Evolutionary conservation across 2,888 invertebrate genomes (phyloP), one percentile per base, ranked within the genome.

Genomic region (Galeruca laticollis): DNA sequence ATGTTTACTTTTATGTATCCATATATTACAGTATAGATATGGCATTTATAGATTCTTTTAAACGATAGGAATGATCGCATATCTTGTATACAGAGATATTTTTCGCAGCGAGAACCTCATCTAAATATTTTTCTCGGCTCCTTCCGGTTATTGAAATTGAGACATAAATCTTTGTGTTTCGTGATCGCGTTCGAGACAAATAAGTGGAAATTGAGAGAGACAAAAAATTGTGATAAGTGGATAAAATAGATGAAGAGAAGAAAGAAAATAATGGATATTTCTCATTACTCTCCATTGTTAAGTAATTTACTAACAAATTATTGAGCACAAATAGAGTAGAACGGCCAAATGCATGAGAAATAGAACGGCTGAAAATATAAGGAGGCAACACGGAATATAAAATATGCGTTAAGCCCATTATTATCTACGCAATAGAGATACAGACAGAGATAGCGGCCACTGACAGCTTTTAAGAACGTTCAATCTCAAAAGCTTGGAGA

Each of bases 71-170:
- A 52, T 26, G 52, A 52, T 52, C 9, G 5, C 21, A 52, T 52
- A 52, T 21, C 21, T 52, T 52, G 52, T 52, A 52, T 52, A 26
- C 52, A 26, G 26, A 26, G 52, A 52, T 11, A 52, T 52, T 52
- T 52, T 52, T 52, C 52, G 52, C n/a, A 47, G 15, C 47, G 37
- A 37, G 8, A 37, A 37, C 13, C 37, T 37, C 13, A 15, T 49
- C n/a, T 52, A 52, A 52, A 52, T 13, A 52, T 52, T 52, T 26
- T 52, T 52, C 52, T 52, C 52, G 52, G 11, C 47, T 47, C 9
- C 47, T 18, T 47, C 47, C 47, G 47, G 47, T 47, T 47, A 47
- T 47, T 15, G 18, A 47, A 21, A 52, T 52, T 26, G 52, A 6
- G 26, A 52, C 26, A 52, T 52, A 52, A 52, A 52, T 52, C 52